Evolutionary conservation across 1,140 invertebrate genomes (phyloP).

Genomic region (Stenopsyche tienmushanensis): DNA sequence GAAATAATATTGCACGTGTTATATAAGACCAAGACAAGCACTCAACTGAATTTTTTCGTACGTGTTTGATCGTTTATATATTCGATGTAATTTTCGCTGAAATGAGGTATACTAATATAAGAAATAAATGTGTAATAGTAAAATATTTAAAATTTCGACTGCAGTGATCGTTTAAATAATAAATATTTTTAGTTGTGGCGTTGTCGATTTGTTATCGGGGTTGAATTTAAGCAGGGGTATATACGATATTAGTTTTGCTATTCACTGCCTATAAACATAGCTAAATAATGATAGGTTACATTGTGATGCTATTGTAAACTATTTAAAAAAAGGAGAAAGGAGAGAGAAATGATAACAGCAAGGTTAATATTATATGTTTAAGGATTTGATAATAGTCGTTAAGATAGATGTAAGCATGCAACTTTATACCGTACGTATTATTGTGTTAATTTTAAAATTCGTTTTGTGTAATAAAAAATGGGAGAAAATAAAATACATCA

Average conservation of each 20-base stretch:
- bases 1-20: no score
- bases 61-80: no score
- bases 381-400: neutral
- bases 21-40: no score
- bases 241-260: constrained; percentile 16
- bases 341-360: neutral
- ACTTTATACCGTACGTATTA: constrained; percentile 5
- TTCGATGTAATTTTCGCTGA: no score
- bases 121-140: no score
- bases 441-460: constrained; percentile 4
- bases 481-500: neutral
- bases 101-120: no score
- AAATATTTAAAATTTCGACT: neutral
- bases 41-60: no score
- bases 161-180: neutral
- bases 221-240: constrained; percentile 10
- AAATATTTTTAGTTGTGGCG: neutral
- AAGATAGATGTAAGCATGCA: neutral
- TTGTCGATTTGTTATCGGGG: neutral
- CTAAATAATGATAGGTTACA: neutral
- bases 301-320: constrained; percentile 24
- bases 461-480: neutral
- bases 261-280: constrained; percentile 17
- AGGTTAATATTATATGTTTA: neutral
- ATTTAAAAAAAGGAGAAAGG: no score